These are phyloP conservation scores for Palythoa grandiflora DNA, from an alignment of 92 coral and sea anemone genomes.

Conservation along the genomic window DNA sequence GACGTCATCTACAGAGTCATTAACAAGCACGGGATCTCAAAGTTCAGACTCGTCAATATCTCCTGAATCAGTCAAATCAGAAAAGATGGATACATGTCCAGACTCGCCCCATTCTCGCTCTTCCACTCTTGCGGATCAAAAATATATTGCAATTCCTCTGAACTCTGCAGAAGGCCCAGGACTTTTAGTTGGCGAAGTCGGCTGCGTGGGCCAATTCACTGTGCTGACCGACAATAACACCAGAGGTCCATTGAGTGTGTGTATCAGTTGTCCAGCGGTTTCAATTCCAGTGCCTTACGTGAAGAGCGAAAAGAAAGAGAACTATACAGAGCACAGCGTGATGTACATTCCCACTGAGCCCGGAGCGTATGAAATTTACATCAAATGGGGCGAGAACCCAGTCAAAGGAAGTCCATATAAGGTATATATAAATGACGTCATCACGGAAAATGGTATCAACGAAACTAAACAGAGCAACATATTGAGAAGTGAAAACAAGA, in stretches of 20 bases:
- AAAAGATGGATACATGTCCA: conserved; percentile 1
- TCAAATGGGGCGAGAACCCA: conserved; percentile 92
- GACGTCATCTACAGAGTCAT: conserved; percentile 29
- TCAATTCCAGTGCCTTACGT: conserved; percentile 99
- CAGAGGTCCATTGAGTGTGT: conserved; percentile 97
- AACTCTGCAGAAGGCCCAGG: conserved; percentile 95
- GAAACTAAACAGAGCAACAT: conserved; percentile 40
- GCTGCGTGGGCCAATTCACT: conserved; percentile 86
- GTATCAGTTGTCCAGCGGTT: conserved; percentile 99
- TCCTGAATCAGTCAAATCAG: background rate
- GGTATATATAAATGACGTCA: conserved; percentile 87
- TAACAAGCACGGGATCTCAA: conserved; percentile 22
- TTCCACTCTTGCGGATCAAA: conserved; percentile 14
- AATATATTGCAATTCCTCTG: conserved; percentile 40
- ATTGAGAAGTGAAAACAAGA: conserved; percentile 50
- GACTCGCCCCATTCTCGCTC: conserved; percentile 21
- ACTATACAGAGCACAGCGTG: conserved; percentile 83
- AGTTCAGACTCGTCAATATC: conserved; percentile 20
- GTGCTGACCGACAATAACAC: conserved; percentile 92
- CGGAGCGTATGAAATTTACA: conserved; percentile 91
- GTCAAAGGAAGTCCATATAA: conserved; percentile 90
- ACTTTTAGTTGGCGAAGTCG: conserved; percentile 89
- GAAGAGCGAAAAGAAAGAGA: conserved; percentile 78
- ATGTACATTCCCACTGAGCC: conserved; percentile 97
- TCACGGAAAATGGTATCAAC: conserved; percentile 5